Evolutionary conservation across 2,888 invertebrate genomes (phyloP), one percentile per base, ranked within the genome.

Genomic region (Apamea monoglypha): DNA sequence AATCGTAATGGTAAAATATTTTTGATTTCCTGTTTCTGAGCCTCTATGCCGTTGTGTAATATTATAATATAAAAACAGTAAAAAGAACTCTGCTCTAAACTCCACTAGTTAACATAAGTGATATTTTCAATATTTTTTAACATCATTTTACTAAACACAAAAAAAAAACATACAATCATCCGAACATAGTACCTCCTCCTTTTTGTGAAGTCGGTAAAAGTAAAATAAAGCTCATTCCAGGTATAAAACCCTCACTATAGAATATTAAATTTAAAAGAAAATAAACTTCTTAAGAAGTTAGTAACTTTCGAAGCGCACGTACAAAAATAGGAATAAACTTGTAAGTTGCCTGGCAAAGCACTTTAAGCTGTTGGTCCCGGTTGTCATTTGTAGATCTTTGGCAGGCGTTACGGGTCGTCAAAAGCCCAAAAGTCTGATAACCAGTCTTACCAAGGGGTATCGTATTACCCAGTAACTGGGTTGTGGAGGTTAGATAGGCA

Each of bases 221-320:
- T 50, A 18, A 50, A 50, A 50, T 64, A 63, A 64, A 32, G 2
- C 53, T 18, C 29, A 29, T 32, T 79, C 53, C 53, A 18, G 8
- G 29, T 29, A 16, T 6, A 61, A 14, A 16, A n/a, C 14, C 5
- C 2, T 5, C n/a, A 14, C 7, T n/a, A 16, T 8, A 59, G 12
- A 72, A 66, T 81, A 50, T 70, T 61, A 44, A 70, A 84, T 61
- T 83, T 50, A 10, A 16, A 70, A 83, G 40, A 36, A 63, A 69
- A 29, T 36, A 66, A 67, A 81, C 5, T 64, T 69, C 40, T 59
- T 44, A 6, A 29, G 1, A 69, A 69, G 50, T 77, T 59, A 50
- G 50, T 66, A 66, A 77, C 50, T 77, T 66, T n/a, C 29, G 21
- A 44, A 36, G 32, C 14, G 47, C n/a, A 59, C n/a, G 78, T 44